Conservation (phyloP, 2,113 vertebrate genomes). For the Poeciliopsis occidentalis region DNA sequence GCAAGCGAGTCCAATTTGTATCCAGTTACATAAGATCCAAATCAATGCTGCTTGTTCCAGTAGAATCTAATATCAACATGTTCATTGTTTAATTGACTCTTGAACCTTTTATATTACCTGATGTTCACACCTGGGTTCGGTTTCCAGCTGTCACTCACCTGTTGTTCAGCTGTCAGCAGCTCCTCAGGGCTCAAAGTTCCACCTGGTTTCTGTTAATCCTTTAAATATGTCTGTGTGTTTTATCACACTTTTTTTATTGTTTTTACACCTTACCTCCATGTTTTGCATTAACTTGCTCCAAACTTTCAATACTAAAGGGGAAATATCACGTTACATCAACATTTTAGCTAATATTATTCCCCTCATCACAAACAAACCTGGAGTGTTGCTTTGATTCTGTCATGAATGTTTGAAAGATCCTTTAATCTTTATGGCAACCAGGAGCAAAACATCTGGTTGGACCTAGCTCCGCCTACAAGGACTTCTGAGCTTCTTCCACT, state of each 20-base stretch:
- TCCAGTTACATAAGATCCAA: no score
- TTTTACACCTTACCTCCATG: not conserved
- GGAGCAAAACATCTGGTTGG: no score
- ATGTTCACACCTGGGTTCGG: not conserved
- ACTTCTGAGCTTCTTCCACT: no score
- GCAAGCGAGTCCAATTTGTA: no score
- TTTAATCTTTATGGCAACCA: no score
- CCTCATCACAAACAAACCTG: no score
- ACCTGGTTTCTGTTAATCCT: not conserved
- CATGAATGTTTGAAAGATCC: no score
- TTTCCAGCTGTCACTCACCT: not conserved
- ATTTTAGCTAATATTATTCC: no score
- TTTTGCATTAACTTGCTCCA: not conserved
- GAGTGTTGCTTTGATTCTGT: no score
- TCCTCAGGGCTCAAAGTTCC: not conserved
- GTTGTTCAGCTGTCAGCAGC: not conserved
- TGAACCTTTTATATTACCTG: not conserved
- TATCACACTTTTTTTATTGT: not conserved
- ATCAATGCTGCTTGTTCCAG: no score
- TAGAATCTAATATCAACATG: not conserved
- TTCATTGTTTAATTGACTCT: not conserved
- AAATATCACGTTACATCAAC: not conserved
- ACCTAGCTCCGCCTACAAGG: no score
- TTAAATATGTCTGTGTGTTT: not conserved
- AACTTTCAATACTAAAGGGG: not conserved